Evolutionary conservation across 2,888 invertebrate species (phyloP).

Genomic region (Dicycla oo): DNA sequence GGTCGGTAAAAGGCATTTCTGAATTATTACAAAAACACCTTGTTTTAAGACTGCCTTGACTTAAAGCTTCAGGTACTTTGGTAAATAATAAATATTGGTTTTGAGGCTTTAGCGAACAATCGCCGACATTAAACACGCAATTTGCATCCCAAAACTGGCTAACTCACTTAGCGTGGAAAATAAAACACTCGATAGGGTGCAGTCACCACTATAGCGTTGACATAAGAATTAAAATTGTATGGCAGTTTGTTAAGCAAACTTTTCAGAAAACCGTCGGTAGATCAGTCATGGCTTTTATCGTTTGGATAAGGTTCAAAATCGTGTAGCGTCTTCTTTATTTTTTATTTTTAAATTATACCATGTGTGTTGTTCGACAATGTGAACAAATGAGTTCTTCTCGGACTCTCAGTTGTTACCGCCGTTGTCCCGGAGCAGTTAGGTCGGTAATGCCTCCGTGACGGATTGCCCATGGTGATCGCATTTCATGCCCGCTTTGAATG

Average conservation of each 20-base stretch:
- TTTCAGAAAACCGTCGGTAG: neutral
- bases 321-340: constrained; percentile 3
- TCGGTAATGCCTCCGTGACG: constrained; percentile 50
- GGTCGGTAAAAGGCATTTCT: neutral
- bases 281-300: neutral
- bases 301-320: constrained; percentile 27
- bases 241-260: neutral
- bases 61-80: constrained; percentile 13
- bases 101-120: constrained; percentile 63
- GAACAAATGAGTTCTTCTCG: constrained; percentile 51
- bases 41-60: constrained; percentile 6
- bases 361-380: constrained; percentile 37
- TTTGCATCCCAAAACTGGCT: constrained; percentile 53
- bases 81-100: constrained; percentile 64
- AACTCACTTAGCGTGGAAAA: constrained; percentile 52
- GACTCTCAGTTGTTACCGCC: constrained; percentile 50
- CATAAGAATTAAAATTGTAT: constrained; percentile 37
- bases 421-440: constrained; percentile 54
- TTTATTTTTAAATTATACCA: constrained; percentile 15
- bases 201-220: neutral
- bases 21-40: constrained; percentile 4
- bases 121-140: constrained; percentile 53
- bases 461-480: constrained; percentile 51
- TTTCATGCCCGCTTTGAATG: constrained; percentile 58
- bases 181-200: constrained; percentile 29